phyloP scores from a whole-genome alignment of 2,888 invertebrate genomes.

The Drosophila tanythrix region DNA sequence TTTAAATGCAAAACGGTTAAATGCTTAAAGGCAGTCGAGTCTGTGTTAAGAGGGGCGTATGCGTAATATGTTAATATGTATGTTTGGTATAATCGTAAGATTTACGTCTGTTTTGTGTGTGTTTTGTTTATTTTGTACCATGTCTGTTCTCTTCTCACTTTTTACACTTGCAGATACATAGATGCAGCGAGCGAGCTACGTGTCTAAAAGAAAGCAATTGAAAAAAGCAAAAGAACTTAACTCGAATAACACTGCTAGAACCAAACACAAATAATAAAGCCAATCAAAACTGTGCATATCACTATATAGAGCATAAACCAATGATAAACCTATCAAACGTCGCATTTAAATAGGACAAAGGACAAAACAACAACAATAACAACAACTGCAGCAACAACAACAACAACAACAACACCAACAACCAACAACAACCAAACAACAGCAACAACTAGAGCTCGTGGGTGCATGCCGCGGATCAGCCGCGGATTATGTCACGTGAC shows the following conservation, averaged over 20 bases:
- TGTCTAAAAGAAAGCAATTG: slow-evolving; percentile 28
- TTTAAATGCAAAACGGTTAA: slow-evolving; percentile 66
- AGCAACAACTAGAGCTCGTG: slow-evolving; percentile 35
- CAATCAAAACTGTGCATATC: slow-evolving; percentile 70
- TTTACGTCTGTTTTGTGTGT: slow-evolving; percentile 37
- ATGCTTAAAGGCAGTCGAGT: slow-evolving; percentile 26
- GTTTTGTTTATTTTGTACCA: slow-evolving; percentile 54
- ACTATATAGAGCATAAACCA: slow-evolving; percentile 39
- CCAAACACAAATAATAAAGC: slow-evolving; percentile 35
- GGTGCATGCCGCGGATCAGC: slow-evolving; percentile 84
- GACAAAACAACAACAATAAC: slow-evolving; percentile 23
- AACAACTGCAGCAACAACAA: slow-evolving; percentile 6
- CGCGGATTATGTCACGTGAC: slow-evolving; percentile 86
- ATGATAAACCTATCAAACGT: slow-evolving; percentile 63
- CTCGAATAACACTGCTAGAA: slow-evolving; percentile 27
- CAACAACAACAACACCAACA: slow-evolving; percentile 6
- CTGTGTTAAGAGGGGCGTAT: slow-evolving; percentile 49
- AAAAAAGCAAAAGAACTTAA: slow-evolving; percentile 40
- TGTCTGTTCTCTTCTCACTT: slow-evolving; percentile 57
- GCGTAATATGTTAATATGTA: slow-evolving; percentile 38
- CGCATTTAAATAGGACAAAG: slow-evolving; percentile 59
- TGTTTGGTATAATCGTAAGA: slow-evolving; percentile 31
- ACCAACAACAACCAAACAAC: slow-evolving; percentile 3
- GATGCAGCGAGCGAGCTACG: slow-evolving; percentile 48
- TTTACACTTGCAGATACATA: slow-evolving; percentile 68